Base-by-base conservation (phyloP, 2,888 invertebrate genomes). In the Opisthograptis luteolata region DNA sequence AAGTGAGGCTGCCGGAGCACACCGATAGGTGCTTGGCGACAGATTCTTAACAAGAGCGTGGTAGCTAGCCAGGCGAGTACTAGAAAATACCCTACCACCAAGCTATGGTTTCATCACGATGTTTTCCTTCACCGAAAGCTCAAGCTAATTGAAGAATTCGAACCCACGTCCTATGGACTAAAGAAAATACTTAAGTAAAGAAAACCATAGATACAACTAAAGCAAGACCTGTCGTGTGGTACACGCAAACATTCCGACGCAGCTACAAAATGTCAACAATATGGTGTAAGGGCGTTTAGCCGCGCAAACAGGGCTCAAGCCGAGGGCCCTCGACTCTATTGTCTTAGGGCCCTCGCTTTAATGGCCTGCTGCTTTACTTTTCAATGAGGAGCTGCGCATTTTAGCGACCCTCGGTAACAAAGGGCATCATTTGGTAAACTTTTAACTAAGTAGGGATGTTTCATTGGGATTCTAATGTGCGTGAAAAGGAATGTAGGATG, bases 341-440 rank as follows among this genome's bases (percentile, higher is more conserved):
- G 73, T 74, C 70, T 73, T 70, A 67, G 52, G 55, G 56, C 59
- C 61, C 59, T 64, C 61, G 37, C 47, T 54, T 36, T 55, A 69
- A 71, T 71, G 69, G 69, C 60, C 62, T n/a, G n/a, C 65, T 17
- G 69, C 51, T 60, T 63, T 62, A 51, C 66, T 58, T 70, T 70
- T 68, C 67, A 70, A 68, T 62, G 66, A 55, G 10, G 36, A 30
- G 10, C 36, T 40, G 50, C 17, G 44, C 44, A 40, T 39, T 52
- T 34, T 25, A 20, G 24, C 36, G 37, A 44, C 44, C 40, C 50
- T 10, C 2, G 40, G 50, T 40, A 35, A 19, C 15, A 1, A 24
- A 36, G 36, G 35, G 22, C 30, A 30, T 52, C 58, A 59, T 57
- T 10, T 20, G 30, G 35, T 41, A 15, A 24, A 30, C 17, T 43